These are phyloP conservation scores for Hyperoplus immaculatus DNA, from an alignment of 2,797 vertebrate species.

Conservation along the genomic window DNA sequence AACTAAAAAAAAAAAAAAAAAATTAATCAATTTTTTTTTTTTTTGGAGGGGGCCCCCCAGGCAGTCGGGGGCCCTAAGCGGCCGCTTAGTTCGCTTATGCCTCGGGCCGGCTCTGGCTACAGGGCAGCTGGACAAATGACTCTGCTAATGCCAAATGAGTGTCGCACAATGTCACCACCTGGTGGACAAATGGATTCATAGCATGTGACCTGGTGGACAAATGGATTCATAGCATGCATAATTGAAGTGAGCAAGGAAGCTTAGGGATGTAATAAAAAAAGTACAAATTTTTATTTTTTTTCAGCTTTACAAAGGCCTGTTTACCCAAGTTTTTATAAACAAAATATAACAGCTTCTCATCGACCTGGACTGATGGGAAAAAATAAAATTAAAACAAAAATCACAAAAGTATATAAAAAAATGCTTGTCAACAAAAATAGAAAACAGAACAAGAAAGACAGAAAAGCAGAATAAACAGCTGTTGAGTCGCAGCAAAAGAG, in stretches of 20 bases:
- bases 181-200: conserved; percentile 30
- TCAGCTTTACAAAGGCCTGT: conserved; percentile 92
- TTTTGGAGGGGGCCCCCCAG: too few relatives aligned
- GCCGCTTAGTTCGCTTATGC: too few relatives aligned
- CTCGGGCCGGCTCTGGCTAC: too few relatives aligned
- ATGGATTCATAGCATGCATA: accelerated
- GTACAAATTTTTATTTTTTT: conserved; percentile 97
- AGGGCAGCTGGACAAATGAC: background rate
- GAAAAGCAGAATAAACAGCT: conserved; percentile 62
- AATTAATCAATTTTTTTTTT: too few relatives aligned
- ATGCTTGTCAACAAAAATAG: conserved; percentile 68
- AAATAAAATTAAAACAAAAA: conserved; percentile 78
- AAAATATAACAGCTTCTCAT: conserved; percentile 98
- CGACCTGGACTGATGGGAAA: conserved; percentile 90
- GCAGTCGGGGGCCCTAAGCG: too few relatives aligned
- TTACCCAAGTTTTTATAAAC: conserved; percentile 90
- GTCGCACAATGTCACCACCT: conserved; percentile 46
- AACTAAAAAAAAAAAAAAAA: too few relatives aligned
- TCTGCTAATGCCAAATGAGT: background rate
- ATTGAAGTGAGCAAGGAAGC: conserved; percentile 18
- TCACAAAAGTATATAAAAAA: conserved; percentile 63
- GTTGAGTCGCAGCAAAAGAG: conserved; percentile 68
- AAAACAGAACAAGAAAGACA: conserved; percentile 69
- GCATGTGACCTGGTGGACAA: conserved; percentile 49
- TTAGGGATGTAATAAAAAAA: conserved; percentile 86